Evolutionary conservation across 2,113 vertebrate genomes (phyloP).

Genomic region (Herpailurus yagouaroundi): DNA sequence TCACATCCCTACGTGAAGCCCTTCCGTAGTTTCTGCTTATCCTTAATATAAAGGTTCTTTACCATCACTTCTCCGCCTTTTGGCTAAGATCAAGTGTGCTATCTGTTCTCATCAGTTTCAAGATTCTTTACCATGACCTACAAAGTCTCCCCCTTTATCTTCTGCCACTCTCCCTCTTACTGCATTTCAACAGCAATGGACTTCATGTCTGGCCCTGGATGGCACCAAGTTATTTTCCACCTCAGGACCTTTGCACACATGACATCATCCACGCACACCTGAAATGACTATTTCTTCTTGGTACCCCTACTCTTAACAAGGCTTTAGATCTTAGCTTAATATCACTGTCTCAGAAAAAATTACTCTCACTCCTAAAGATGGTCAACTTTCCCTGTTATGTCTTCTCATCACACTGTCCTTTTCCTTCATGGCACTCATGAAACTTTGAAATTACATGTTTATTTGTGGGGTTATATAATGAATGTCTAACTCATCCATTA

Average conservation of each 20-base stretch:
- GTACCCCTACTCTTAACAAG: background rate
- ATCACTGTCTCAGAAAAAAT: background rate
- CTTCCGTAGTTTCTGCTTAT: background rate
- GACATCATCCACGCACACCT: background rate
- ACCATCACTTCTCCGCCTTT: no score
- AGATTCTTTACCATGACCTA: background rate
- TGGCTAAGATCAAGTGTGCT: no score
- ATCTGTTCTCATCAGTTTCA: no score
- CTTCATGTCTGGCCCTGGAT: background rate
- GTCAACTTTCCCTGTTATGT: background rate
- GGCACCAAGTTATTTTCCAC: background rate
- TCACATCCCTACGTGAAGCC: background rate
- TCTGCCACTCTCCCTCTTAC: background rate
- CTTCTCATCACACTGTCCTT: background rate
- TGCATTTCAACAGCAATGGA: background rate
- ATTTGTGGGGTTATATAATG: background rate
- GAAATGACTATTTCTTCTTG: conserved; percentile 11
- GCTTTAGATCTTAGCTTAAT: background rate
- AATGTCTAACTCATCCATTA: background rate
- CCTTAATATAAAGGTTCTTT: background rate
- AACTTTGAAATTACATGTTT: background rate
- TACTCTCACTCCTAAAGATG: background rate
- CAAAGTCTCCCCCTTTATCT: background rate
- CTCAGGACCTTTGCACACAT: background rate
- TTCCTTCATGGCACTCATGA: background rate